Conservation (phyloP, 2,797 vertebrate species). For the Chanos chanos region DNA sequence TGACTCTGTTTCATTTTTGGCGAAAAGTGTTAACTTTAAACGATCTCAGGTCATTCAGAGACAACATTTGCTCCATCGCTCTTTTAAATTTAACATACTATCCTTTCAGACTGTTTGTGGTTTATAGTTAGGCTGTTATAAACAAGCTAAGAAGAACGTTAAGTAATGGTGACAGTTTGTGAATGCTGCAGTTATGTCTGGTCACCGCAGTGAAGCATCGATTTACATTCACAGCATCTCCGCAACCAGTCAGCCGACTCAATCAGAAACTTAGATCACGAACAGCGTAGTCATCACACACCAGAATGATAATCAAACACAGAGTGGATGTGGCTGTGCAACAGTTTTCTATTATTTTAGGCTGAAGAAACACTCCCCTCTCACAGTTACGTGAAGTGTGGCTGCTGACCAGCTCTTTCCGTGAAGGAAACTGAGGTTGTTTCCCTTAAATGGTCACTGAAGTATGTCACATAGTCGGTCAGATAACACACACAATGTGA, state of each 20-base stretch:
- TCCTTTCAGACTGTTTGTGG: too few species aligned
- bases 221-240: too few species aligned
- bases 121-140: too few species aligned
- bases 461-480: slow-evolving; percentile 2
- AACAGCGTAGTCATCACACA: slow-evolving; percentile 40
- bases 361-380: background rate
- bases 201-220: too few species aligned
- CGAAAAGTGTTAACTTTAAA: too few species aligned
- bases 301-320: slow-evolving; percentile 35
- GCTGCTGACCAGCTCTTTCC: slow-evolving; percentile 5
- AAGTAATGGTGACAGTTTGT: too few species aligned
- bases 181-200: background rate
- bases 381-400: background rate
- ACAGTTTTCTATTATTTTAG: background rate
- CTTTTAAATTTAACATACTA: too few species aligned
- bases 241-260: slow-evolving; percentile 16
- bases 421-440: background rate
- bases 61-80: too few species aligned
- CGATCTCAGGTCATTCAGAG: too few species aligned
- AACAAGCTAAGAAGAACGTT: too few species aligned
- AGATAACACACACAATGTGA: background rate
- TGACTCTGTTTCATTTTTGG: too few species aligned
- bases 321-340: slow-evolving; percentile 6
- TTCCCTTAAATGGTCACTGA: background rate
- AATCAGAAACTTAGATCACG: slow-evolving; percentile 38